Conservation (phyloP, 1,140 invertebrate species). For the Rhagoletis zephyria region DNA sequence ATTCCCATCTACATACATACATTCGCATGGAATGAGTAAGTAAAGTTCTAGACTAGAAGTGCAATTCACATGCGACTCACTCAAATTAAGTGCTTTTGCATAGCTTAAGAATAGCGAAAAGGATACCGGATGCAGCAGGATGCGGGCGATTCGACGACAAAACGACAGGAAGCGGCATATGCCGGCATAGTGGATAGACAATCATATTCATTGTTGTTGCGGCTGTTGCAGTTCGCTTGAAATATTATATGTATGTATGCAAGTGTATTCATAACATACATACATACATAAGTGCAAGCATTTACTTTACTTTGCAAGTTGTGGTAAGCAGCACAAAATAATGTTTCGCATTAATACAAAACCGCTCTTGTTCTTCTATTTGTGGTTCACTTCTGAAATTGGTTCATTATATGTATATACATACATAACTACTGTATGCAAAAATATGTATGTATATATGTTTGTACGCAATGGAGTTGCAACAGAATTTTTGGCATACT, state of each 20-base stretch:
- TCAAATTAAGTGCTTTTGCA: conserved; percentile 73
- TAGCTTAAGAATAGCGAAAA: conserved; percentile 63
- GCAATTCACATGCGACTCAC: conserved; percentile 72
- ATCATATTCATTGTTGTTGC: not conserved
- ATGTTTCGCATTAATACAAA: conserved; percentile 23
- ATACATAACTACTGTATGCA: too few relatives aligned
- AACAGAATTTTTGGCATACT: not conserved
- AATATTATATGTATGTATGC: not conserved
- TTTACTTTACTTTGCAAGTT: not conserved
- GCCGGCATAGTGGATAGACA: not conserved
- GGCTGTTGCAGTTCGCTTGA: not conserved
- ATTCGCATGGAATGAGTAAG: not conserved
- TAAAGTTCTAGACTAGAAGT: conserved; percentile 60
- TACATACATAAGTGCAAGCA: not conserved
- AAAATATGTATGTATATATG: too few relatives aligned
- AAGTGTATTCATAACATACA: not conserved
- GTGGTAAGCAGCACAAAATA: not conserved
- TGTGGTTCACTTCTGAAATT: not conserved
- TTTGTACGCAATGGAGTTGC: not conserved
- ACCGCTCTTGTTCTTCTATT: conserved; percentile 6
- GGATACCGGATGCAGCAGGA: conserved; percentile 59
- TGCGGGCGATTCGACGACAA: conserved; percentile 7
- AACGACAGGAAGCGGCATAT: conserved; percentile 25
- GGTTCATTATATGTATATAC: not conserved
- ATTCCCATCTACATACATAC: too few relatives aligned